Percentiles rank a stretch among this genome's conserved stretches.
Evolutionary conservation across 2,113 vertebrate genomes (phyloP).

Genomic region (Phalacrocorax carbo): DNA sequence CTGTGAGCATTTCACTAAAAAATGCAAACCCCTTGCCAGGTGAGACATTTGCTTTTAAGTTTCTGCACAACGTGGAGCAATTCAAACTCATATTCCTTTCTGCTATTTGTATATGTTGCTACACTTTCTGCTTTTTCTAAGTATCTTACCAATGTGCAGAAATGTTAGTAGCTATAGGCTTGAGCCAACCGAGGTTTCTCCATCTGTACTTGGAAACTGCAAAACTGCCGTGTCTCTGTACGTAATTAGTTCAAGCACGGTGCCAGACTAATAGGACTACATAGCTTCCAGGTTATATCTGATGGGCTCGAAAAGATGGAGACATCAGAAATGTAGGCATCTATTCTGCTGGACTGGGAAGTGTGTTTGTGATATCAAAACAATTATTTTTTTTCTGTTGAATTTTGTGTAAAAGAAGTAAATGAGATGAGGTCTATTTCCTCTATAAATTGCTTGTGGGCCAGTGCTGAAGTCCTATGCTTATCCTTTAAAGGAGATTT

Average conservation of each 20-base stretch:
- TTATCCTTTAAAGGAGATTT: background rate
- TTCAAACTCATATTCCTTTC: background rate
- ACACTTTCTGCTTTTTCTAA: background rate
- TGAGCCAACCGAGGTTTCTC: background rate
- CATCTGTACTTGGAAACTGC: background rate
- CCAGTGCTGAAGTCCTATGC: background rate
- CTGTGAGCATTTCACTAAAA: slow-evolving; percentile 36
- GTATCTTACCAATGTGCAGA: background rate
- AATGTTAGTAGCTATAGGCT: background rate
- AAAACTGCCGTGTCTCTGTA: background rate
- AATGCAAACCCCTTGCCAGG: slow-evolving; percentile 42
- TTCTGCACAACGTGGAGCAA: background rate
- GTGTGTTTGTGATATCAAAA: background rate
- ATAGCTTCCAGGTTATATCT: slow-evolving; percentile 9
- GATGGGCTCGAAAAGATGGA: background rate
- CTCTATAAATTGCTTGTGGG: background rate
- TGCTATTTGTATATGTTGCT: background rate
- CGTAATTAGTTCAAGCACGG: background rate
- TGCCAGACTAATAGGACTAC: background rate
- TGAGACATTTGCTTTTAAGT: slow-evolving; percentile 20
- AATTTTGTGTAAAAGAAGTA: background rate
- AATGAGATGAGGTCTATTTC: background rate
- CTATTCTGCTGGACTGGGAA: background rate
- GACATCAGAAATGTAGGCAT: background rate
- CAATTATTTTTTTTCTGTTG: background rate